Percentiles rank a stretch among this genome's conserved stretches.
These are phyloP conservation scores for Gymnoscopelus braueri DNA, from an alignment of 2,797 vertebrate species.

Conservation along the genomic window DNA sequence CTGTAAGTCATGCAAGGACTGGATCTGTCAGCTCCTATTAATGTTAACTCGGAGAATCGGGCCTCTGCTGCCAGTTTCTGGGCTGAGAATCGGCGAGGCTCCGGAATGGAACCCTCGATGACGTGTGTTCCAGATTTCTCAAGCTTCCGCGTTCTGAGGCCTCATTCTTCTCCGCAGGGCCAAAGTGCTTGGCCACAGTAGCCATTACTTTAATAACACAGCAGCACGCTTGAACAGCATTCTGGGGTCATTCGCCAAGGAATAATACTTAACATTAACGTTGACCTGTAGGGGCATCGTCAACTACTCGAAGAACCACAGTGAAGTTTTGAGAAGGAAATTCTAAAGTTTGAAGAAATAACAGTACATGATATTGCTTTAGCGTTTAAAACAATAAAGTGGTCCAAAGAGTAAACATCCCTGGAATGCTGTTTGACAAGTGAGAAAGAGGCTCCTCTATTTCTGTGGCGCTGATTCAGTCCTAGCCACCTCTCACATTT, in stretches of 20 bases:
- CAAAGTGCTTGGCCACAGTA: conserved; percentile 48
- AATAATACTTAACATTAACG: conserved; percentile 31
- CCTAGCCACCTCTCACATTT: too few relatives aligned
- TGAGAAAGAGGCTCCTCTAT: too few relatives aligned
- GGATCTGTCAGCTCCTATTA: conserved; percentile 72
- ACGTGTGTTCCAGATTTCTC: conserved; percentile 58
- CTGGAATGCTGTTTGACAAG: too few relatives aligned
- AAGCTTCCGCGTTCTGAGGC: conserved; percentile 61
- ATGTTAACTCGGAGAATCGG: conserved; percentile 54
- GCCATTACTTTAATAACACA: conserved; percentile 58
- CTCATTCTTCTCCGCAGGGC: conserved; percentile 64
- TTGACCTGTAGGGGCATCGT: conserved; percentile 34
- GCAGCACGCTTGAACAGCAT: conserved; percentile 42
- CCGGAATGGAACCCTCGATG: conserved; percentile 50
- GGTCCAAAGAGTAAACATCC: conserved; percentile 15
- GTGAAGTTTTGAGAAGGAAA: conserved; percentile 43
- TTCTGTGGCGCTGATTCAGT: too few relatives aligned
- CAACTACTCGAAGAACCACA: conserved; percentile 53
- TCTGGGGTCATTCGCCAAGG: conserved; percentile 39
- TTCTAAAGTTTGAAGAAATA: conserved; percentile 42
- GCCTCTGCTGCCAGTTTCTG: conserved; percentile 55
- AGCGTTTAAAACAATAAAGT: conserved; percentile 29
- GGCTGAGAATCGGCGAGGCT: conserved; percentile 31
- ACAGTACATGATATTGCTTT: conserved; percentile 40
- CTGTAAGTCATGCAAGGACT: conserved; percentile 67